Base-by-base conservation (phyloP, 2,113 vertebrate species). In the Gallinago paraguaiae region DNA sequence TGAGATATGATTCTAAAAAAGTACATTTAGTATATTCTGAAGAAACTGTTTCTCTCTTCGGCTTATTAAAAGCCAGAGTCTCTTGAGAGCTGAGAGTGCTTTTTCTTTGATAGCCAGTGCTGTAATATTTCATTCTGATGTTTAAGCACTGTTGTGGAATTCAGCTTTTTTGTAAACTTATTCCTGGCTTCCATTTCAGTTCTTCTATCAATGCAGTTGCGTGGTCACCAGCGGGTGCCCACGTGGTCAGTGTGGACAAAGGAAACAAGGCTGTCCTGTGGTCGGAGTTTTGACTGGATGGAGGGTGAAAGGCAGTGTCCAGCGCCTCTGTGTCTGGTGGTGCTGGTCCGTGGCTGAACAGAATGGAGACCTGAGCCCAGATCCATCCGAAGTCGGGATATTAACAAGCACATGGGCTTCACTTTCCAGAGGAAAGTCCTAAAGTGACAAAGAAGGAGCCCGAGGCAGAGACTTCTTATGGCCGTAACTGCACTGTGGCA, bases 201-300 rank as follows among this genome's bases (percentile, higher is more conserved):
- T 99, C 99, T 8, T 97, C 99, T 41, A 98, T 99, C 95, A 99
- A 99, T 84, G 98, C 99, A 0, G 99, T 99, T 16, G 98, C 99
- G 0, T 99, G 99, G 99, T 99, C 99, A 0, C 99, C 99, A 2
- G 98, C 99, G 0, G 99, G 99, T 57, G 87, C 97, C 6, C 98
- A 98, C 1, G 99, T 99, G 51, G 98, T 98, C 91, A 99, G 99
- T 25, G 99, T 99, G 97, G 99, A 99, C 98, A 99, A 99, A 93
- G 98, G 99, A 93, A 99, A 98, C 97, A 98, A 98, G 90, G 99
- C 98, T 33, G 98, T 99, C 86, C 98, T 99, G 57, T 99, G 99
- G 99, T 98, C 99, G 5, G 99, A 99, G 46, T 97, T 99, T 51
- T 99, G 98, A 99, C 67, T 76, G 78, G 39, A 51, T 0, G 5